These are phyloP conservation scores for Stegana nigrithorax DNA, from an alignment of 2,888 invertebrate genomes.

Conservation along the genomic window DNA sequence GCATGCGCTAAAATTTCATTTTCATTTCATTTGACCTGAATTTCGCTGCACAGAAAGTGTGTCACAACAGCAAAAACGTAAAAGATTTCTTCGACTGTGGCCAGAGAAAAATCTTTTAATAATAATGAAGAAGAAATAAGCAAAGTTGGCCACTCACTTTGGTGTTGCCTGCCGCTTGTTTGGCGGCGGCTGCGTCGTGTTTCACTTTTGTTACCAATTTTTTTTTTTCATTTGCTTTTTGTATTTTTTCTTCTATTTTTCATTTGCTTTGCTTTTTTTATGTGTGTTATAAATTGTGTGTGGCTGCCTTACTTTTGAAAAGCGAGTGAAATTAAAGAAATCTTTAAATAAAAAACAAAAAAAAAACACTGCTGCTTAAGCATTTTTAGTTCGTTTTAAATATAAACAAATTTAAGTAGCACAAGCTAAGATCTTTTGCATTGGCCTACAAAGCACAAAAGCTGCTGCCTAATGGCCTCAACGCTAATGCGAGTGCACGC, in stretches of 20 bases:
- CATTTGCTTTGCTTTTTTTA: too few relatives aligned
- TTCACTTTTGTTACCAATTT: slow-evolving; percentile 49
- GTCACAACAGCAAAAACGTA: slow-evolving; percentile 38
- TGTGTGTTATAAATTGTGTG: too few relatives aligned
- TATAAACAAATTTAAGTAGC: background rate
- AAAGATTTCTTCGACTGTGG: slow-evolving; percentile 29
- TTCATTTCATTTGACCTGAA: slow-evolving; percentile 66
- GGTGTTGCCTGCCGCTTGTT: slow-evolving; percentile 27
- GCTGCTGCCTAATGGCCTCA: too few relatives aligned
- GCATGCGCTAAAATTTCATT: slow-evolving; percentile 44
- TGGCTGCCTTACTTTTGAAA: too few relatives aligned
- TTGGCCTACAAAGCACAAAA: background rate
- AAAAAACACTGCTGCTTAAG: too few relatives aligned
- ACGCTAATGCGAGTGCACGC: too few relatives aligned
- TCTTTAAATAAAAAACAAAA: too few relatives aligned
- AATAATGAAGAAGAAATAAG: slow-evolving; percentile 41
- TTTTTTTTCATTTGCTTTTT: background rate
- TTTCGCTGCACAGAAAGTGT: slow-evolving; percentile 56
- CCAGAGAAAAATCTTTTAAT: slow-evolving; percentile 39
- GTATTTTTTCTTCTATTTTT: background rate
- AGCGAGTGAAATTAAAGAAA: slow-evolving; percentile 51
- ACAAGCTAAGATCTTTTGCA: too few relatives aligned
- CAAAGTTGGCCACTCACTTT: slow-evolving; percentile 40
- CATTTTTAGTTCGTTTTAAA: background rate
- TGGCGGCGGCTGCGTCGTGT: slow-evolving; percentile 5